phyloP scores from a whole-genome alignment of 1,140 invertebrate genomes.

The Subanguina moxae region DNA sequence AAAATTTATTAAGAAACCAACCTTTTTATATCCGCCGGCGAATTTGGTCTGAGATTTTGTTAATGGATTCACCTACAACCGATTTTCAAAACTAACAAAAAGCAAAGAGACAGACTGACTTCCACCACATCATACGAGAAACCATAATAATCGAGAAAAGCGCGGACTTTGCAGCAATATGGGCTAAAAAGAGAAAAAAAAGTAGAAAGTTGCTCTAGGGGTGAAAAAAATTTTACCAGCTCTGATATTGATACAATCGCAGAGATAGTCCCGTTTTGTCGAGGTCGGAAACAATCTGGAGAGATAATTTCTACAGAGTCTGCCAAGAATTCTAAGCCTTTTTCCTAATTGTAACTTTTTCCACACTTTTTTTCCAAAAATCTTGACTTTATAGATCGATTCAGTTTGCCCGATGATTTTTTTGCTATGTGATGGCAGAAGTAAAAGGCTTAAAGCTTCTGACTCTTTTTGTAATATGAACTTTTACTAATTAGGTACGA shows the following conservation, averaged over 20 bases:
- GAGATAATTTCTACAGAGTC: no score
- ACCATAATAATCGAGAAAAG: slow-evolving; percentile 86
- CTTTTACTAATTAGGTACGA: no score
- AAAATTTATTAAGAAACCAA: slow-evolving; percentile 10
- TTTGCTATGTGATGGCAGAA: no score
- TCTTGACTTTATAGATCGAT: no score
- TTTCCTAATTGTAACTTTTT: no score
- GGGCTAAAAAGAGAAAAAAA: slow-evolving; percentile 65
- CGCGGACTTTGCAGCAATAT: slow-evolving; percentile 94
- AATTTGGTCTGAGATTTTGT: slow-evolving; percentile 81
- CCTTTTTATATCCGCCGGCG: slow-evolving; percentile 81
- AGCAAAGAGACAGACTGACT: background rate
- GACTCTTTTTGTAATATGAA: no score
- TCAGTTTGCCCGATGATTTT: no score
- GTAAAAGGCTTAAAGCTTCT: no score
- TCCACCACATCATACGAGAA: slow-evolving; percentile 92
- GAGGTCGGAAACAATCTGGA: slow-evolving; percentile 23
- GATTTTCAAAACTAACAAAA: background rate
- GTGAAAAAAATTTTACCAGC: slow-evolving; percentile 63
- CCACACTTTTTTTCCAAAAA: no score
- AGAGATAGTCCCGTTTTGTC: slow-evolving; percentile 71
- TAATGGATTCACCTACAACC: slow-evolving; percentile 92
- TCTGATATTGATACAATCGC: slow-evolving; percentile 89
- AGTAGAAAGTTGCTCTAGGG: background rate
- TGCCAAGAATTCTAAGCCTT: no score